These are phyloP conservation scores for Stenopsyche tienmushanensis DNA, from an alignment of 1,140 invertebrate species.

Conservation along the genomic window DNA sequence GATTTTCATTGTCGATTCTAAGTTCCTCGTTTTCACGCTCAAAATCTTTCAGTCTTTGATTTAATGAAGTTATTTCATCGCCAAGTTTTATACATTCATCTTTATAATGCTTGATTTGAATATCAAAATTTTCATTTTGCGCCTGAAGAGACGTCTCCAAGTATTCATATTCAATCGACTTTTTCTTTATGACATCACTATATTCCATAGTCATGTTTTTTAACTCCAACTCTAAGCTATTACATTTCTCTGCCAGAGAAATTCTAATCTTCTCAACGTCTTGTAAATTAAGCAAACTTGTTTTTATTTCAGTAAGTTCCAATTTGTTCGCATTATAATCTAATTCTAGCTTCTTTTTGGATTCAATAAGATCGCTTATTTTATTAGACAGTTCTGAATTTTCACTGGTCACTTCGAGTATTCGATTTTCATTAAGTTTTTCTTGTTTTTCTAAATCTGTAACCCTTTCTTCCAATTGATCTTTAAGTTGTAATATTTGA, in stretches of 20 bases:
- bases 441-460: constrained; percentile 58
- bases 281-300: constrained; percentile 32
- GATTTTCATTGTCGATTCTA: constrained; percentile 46
- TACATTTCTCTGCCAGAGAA: constrained; percentile 47
- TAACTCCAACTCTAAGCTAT: constrained; percentile 53
- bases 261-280: constrained; percentile 47
- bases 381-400: constrained; percentile 59
- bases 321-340: constrained; percentile 46
- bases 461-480: constrained; percentile 56
- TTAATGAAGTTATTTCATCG: constrained; percentile 54
- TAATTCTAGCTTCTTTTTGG: constrained; percentile 46
- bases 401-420: constrained; percentile 57
- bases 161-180: constrained; percentile 60
- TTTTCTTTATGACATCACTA: constrained; percentile 54
- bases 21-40: constrained; percentile 43
- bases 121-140: constrained; percentile 60
- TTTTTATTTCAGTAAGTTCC: constrained; percentile 44
- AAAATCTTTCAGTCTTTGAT: constrained; percentile 46
- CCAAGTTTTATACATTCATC: constrained; percentile 58
- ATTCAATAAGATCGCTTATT: constrained; percentile 50
- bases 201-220: constrained; percentile 57
- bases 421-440: constrained; percentile 57
- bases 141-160: constrained; percentile 61
- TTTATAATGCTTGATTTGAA: constrained; percentile 57
- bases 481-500: constrained; percentile 58